Conservation (phyloP, 2,888 invertebrate genomes). For the Callimorpha dominula region DNA sequence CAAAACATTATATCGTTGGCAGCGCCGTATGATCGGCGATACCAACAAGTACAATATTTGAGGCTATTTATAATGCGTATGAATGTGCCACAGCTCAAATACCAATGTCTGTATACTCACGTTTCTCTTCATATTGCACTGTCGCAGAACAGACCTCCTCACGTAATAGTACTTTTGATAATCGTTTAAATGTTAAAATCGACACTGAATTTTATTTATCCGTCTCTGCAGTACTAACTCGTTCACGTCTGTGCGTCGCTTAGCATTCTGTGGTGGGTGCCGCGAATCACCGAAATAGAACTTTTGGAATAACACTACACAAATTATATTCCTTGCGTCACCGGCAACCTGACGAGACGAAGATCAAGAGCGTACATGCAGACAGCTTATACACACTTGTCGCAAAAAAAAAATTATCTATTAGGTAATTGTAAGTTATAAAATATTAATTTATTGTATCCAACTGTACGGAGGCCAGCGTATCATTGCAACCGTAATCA, state of each 20-base stretch:
- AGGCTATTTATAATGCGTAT: constrained; percentile 58
- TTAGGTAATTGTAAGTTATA: background rate
- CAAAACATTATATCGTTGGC: constrained; percentile 70
- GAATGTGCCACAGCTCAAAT: constrained; percentile 41
- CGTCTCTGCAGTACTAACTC: constrained; percentile 71
- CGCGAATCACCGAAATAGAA: constrained; percentile 82
- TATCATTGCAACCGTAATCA: background rate
- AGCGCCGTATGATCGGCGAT: constrained; percentile 60
- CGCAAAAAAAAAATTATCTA: constrained; percentile 21
- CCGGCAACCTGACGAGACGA: constrained; percentile 71
- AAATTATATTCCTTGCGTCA: constrained; percentile 84
- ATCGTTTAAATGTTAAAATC: constrained; percentile 48
- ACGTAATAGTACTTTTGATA: constrained; percentile 49
- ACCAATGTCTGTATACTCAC: constrained; percentile 70
- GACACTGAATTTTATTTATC: constrained; percentile 66
- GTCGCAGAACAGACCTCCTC: constrained; percentile 50
- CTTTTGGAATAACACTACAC: constrained; percentile 84
- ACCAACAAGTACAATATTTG: constrained; percentile 59
- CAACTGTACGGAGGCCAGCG: background rate
- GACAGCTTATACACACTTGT: constrained; percentile 37
- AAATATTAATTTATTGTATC: background rate
- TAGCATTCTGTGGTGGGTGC: constrained; percentile 75
- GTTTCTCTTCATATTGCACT: constrained; percentile 81
- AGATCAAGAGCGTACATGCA: constrained; percentile 75
- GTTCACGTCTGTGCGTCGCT: constrained; percentile 70